phyloP scores from a whole-genome alignment of 2,888 invertebrate genomes.

The Cheilosia urbana region DNA sequence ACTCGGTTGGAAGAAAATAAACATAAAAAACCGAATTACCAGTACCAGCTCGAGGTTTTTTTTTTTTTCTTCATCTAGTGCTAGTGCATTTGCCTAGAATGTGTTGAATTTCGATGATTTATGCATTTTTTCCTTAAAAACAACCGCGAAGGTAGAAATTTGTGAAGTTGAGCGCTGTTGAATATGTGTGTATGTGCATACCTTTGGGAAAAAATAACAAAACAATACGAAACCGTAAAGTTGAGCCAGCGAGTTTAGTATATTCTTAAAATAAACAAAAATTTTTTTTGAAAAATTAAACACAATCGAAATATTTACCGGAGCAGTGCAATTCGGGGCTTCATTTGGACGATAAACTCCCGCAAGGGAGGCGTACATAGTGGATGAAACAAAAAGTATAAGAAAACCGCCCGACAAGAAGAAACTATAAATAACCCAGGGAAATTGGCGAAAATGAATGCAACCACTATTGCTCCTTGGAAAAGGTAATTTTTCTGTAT shows the following conservation, averaged over 20 bases:
- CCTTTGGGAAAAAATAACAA: constrained; percentile 30
- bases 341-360: constrained; percentile 10
- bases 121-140: constrained; percentile 21
- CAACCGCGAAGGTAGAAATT: constrained; percentile 44
- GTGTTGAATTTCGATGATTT: constrained; percentile 16
- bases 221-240: constrained; percentile 30
- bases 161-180: constrained; percentile 12
- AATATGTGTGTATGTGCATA: constrained; percentile 35
- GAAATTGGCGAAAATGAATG: constrained; percentile 37
- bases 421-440: constrained; percentile 29
- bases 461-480: constrained; percentile 33
- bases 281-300: too few relatives aligned
- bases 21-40: background rate
- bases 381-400: background rate
- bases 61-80: background rate
- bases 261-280: background rate
- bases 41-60: too few relatives aligned
- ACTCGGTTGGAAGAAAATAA: constrained; percentile 2
- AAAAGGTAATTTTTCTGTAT: constrained; percentile 23
- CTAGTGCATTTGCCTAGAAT: background rate
- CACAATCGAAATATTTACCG: background rate
- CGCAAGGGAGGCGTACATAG: constrained; percentile 12
- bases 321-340: background rate
- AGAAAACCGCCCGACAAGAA: background rate
- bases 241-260: constrained; percentile 1